Evolutionary conservation across 2,888 invertebrate species (phyloP).

Genomic region (Nomada goodeniana): DNA sequence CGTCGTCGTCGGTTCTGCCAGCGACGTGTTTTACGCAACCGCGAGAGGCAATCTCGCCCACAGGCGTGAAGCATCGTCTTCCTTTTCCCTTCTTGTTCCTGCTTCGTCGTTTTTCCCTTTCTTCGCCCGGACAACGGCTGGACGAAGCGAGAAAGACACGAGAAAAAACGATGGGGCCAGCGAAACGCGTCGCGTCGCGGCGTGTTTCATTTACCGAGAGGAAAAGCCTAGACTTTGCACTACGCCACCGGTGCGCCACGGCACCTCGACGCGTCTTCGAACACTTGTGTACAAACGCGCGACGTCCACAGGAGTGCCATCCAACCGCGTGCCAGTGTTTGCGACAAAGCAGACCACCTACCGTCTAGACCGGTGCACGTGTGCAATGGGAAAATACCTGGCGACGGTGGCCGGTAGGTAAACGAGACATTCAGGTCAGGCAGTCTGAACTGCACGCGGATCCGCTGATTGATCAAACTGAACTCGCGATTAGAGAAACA

Average conservation of each 20-base stretch:
- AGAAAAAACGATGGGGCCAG: constrained; percentile 6
- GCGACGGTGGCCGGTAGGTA: constrained; percentile 44
- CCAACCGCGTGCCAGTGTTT: neutral
- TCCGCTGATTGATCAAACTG: neutral
- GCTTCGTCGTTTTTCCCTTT: neutral
- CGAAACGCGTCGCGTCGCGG: constrained; percentile 67
- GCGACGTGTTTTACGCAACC: constrained; percentile 57
- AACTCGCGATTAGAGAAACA: neutral
- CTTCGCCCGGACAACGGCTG: constrained; percentile 13
- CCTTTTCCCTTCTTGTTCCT: neutral
- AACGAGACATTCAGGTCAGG: constrained; percentile 70
- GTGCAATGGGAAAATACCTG: constrained; percentile 37
- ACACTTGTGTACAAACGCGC: constrained; percentile 44
- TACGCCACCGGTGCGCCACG: constrained; percentile 49
- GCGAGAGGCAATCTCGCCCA: constrained; percentile 60
- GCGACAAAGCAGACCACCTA: constrained; percentile 23
- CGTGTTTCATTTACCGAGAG: constrained; percentile 70
- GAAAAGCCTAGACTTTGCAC: constrained; percentile 70
- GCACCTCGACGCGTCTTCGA: constrained; percentile 44
- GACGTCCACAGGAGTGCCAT: constrained; percentile 26
- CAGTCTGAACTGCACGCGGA: constrained; percentile 51
- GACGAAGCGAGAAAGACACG: constrained; percentile 26
- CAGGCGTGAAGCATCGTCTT: constrained; percentile 1
- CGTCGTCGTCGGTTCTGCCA: constrained; percentile 43
- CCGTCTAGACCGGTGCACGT: neutral